These are phyloP conservation scores for Aphaenogaster ashmeadi DNA, from an alignment of 1,140 invertebrate species.

Conservation along the genomic window DNA sequence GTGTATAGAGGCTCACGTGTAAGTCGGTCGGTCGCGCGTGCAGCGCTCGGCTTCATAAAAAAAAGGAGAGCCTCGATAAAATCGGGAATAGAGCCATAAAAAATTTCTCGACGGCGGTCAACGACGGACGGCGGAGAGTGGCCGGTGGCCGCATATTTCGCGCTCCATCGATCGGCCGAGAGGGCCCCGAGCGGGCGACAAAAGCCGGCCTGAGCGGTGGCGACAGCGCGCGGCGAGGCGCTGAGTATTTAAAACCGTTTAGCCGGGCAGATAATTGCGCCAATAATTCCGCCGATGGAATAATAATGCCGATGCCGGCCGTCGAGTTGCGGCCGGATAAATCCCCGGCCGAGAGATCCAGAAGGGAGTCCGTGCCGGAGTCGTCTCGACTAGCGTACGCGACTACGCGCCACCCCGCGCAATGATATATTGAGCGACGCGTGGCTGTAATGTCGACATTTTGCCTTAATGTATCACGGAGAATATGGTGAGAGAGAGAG, in stretches of 20 bases:
- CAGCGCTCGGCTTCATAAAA: neutral
- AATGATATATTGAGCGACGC: constrained; percentile 61
- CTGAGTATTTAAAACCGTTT: constrained; percentile 69
- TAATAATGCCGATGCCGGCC: constrained; percentile 55
- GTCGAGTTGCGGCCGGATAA: constrained; percentile 40
- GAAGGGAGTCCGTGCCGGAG: neutral
- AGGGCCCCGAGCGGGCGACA: constrained; percentile 21
- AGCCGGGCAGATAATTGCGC: constrained; percentile 62
- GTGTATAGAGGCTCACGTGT: neutral
- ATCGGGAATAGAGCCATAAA: constrained; percentile 57
- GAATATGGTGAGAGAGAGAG: neutral
- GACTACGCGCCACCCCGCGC: constrained; percentile 13
- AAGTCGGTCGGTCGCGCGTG: constrained; percentile 1
- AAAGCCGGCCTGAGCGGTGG: constrained; percentile 39
- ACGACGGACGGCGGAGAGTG: constrained; percentile 14
- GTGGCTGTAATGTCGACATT: constrained; percentile 62
- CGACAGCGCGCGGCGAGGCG: constrained; percentile 39
- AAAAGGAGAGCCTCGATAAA: constrained; percentile 41
- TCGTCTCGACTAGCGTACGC: neutral
- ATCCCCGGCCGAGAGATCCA: constrained; percentile 41
- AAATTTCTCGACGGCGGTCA: constrained; percentile 57
- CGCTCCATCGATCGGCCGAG: constrained; percentile 60
- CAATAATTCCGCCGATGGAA: constrained; percentile 68
- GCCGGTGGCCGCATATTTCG: constrained; percentile 36
- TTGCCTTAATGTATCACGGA: constrained; percentile 52